phyloP scores from a whole-genome alignment of 2,113 vertebrate species.

The Cryptotis parvus region DNA sequence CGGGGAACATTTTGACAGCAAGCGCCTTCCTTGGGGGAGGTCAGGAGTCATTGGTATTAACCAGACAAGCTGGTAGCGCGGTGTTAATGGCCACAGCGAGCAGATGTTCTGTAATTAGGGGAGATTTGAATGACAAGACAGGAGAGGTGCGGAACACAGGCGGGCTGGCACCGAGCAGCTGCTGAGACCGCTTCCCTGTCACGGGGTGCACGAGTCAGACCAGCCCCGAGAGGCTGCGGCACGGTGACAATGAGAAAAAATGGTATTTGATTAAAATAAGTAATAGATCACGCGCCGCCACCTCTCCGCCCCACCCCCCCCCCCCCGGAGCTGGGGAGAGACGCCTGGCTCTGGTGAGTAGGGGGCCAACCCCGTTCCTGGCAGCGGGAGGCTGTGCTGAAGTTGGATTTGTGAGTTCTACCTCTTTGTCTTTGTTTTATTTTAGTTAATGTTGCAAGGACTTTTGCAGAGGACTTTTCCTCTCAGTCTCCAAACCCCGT shows the following conservation, averaged over 20 bases:
- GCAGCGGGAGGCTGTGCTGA: rapidly evolving
- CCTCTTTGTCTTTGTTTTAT: neutral
- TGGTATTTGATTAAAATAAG: slow-evolving; percentile 89
- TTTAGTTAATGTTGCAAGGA: rapidly evolving
- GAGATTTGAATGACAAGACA: slow-evolving; percentile 99
- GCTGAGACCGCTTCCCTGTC: slow-evolving; percentile 95
- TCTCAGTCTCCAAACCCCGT: too few species aligned
- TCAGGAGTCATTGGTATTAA: slow-evolving; percentile 96
- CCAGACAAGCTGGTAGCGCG: slow-evolving; percentile 96
- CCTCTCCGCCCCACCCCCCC: neutral
- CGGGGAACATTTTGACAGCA: slow-evolving; percentile 92
- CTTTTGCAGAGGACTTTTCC: neutral
- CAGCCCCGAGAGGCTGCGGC: slow-evolving; percentile 90
- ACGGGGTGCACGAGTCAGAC: slow-evolving; percentile 95
- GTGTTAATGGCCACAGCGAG: slow-evolving; percentile 97
- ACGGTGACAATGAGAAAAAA: slow-evolving; percentile 90
- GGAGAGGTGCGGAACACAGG: slow-evolving; percentile 94
- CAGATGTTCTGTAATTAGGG: slow-evolving; percentile 99
- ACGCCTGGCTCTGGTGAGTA: slow-evolving; percentile 49
- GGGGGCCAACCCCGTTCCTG: neutral
- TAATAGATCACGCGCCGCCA: slow-evolving; percentile 81
- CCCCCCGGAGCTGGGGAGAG: slow-evolving; percentile 25
- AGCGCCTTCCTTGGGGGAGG: slow-evolving; percentile 95
- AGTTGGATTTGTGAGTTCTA: rapidly evolving
- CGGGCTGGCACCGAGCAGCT: slow-evolving; percentile 96